Evolutionary conservation across 2,888 invertebrate species (phyloP), one percentile per base, ranked within the genome.

Genomic region (Caenorhabditis sulstoni): DNA sequence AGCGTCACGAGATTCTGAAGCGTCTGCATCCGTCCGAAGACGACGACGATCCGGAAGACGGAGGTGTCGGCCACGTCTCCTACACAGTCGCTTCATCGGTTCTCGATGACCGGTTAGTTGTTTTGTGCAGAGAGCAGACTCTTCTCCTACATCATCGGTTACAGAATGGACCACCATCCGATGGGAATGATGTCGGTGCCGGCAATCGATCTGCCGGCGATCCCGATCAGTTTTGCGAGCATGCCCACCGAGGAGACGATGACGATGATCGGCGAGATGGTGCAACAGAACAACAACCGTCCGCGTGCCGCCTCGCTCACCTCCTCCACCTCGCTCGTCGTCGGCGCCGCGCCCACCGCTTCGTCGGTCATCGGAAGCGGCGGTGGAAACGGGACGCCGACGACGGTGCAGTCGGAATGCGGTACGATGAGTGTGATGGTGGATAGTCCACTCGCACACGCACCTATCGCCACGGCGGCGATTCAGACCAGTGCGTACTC

Each of bases 71-170:
- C 8, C 89, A 89, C 62, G 88, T 89, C 22, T 85, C 86, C n/a
- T 89, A 86, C 59, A 88, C 88, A 7, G 88, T 88, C 1, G 88
- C 88, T 3, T 86, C 79, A 29, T 85, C 85, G 14, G 87, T 88
- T n/a, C 70, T 88, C 9, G 81, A 75, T 65, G 87, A 87, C 22
- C 53, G 68, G 68, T 29, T 29, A 7, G 29, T 66, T 55, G 9
- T 41, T 1, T 52, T 52, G 18, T 22, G 22, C 8, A 11, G n/a
- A 22, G 29, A 29, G 29, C 29, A 29, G 29, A 29, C n/a, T n/a
- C n/a, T n/a, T 52, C 22, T 52, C 22, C 20, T 18, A 14, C 11
- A 5, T 20, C 9, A 29, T 3, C 29, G 7, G 35, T 53, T 61
- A 12, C 23, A 70, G 71, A 57, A 64, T 76, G 68, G 76, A 78